Evolutionary conservation across 2,888 invertebrate species (phyloP), one percentile per base, ranked within the genome.

Genomic region (Andrena fulva): DNA sequence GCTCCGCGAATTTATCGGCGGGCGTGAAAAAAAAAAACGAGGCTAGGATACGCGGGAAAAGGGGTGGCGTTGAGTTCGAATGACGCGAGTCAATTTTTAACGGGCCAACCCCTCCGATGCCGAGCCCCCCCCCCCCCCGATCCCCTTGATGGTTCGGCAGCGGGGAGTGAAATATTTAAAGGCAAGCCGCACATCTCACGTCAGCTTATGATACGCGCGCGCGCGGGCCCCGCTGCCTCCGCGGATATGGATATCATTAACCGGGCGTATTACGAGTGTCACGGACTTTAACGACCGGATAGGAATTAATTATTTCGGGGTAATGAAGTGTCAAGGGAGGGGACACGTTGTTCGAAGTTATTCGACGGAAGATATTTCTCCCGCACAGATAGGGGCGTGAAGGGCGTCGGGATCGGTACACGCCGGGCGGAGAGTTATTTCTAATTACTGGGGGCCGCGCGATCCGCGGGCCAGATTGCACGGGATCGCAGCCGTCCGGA

Each of bases 221-320:
- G 68, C 67, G 60, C 63, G 71, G 60, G 69, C 24, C 33, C 52
- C 69, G 77, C 73, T 70, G 63, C 59, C 71, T 71, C 56, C 33
- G 24, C 79, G 85, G 52, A 81, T 86, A 87, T 77, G 87, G 87
- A 82, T 89, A 88, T 87, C 88, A 86, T 88, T 88, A 88, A 88
- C 87, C 80, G 64, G 80, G 69, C 82, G 80, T 85, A 87, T 89
- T 88, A 87, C 87, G 80, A 86, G 80, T 88, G 89, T 88, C 89
- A 87, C 69, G 86, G 83, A 87, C 85, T 88, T 89, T 88, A 89
- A 89, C 85, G 86, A 82, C 87, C 83, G 76, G 84, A 87, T 88
- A 85, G 87, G 73, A 88, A 89, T 89, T 89, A 89, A 88, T 89
- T 89, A 89, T 89, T 89, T 89, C 82, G 62, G 62, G 78, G 83